Base-by-base conservation (phyloP, 2,888 invertebrate species). In the Sesamia inferens region DNA sequence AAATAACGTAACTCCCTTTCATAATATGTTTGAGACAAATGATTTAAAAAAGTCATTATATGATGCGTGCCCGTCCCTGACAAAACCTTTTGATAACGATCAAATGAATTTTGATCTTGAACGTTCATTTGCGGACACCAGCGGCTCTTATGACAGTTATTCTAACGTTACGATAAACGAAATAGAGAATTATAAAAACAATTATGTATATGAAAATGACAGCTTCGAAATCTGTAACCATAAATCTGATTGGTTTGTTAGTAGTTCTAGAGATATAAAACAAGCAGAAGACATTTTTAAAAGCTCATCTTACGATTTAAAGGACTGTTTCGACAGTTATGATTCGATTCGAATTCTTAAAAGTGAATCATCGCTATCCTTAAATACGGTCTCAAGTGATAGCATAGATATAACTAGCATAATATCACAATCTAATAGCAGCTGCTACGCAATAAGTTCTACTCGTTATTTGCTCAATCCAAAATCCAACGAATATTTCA, bases 311-410 rank as follows among this genome's bases (percentile, higher is more conserved):
- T 65, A 19, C 24, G 61, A 42, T 55, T 22, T 55, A 65, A 22
- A 47, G 51, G 71, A 71, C 10, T 13, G n/a, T 31, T 22, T 14
- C 42, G 76, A 84, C 62, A 92, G 89, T 73, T 83, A 84, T 19
- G 83, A 88, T 64, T 89, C 92, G 5, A 76, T 88, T 66, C 68
- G 85, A 42, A 57, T 88, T 16, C 64, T 87, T 39, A 87, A 86
- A 79, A 90, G 88, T 24, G 89, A 91, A 54, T 88, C 90, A 5
- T 91, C 91, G 0, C 68, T 91, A 8, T 87, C 87, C 71, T 87
- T 92, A 54, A 70, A 83, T 5, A 83, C 87, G 11, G 61, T 71
- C 13, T 75, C 74, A 22, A 83, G 76, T 54, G 76, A 78, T 22
- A 82, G 77, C 62, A 67, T 84, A 22, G 79, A 74, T 44, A 84